Conservation (phyloP, 2,113 vertebrate species). For the Crotalus viridis region DNA sequence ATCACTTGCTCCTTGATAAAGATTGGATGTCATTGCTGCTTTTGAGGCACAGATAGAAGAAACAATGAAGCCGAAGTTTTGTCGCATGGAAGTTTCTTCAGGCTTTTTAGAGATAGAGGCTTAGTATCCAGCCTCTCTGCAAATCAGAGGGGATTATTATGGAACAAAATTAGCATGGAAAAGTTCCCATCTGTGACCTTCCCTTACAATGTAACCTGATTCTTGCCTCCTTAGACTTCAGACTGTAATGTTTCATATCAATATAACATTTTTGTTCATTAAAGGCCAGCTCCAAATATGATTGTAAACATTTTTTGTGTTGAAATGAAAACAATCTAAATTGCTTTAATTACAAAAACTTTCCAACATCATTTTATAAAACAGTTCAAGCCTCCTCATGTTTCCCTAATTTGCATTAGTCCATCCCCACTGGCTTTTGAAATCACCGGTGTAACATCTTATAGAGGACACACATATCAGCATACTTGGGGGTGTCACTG, state of each 20-base stretch:
- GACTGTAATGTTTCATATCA: background rate
- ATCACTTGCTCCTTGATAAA: background rate
- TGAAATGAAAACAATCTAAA: background rate
- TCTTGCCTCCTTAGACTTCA: background rate
- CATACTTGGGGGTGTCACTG: background rate
- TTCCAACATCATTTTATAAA: background rate
- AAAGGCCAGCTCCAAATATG: background rate
- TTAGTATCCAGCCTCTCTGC: background rate
- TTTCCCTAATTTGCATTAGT: background rate
- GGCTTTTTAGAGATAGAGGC: background rate
- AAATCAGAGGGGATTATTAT: background rate
- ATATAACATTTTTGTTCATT: background rate
- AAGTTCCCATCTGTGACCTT: background rate
- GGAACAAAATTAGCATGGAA: background rate
- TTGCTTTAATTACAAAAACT: background rate
- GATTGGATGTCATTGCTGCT: background rate
- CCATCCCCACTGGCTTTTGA: background rate
- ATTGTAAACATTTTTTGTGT: background rate
- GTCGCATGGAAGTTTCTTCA: background rate
- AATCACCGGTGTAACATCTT: background rate
- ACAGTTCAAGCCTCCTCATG: background rate
- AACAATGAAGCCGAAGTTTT: background rate
- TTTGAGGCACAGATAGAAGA: background rate
- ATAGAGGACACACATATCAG: background rate
- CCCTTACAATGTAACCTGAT: background rate